Base-by-base conservation (phyloP, 2,888 invertebrate genomes). In the Macrostomum cliftonense region DNA sequence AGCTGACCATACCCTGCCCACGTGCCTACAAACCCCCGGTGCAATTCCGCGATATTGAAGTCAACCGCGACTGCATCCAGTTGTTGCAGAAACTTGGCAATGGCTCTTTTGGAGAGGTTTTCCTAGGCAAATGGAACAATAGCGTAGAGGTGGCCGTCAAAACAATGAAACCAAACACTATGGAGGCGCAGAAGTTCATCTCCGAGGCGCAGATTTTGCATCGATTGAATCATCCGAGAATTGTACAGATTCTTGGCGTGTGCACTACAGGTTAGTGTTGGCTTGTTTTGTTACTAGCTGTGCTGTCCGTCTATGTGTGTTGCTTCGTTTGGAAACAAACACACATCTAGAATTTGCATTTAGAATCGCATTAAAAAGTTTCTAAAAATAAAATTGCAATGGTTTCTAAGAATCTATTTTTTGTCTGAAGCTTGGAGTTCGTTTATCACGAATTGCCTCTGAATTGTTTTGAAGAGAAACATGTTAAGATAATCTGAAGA, bases 11-110 rank as follows among this genome's bases (percentile, higher is more conserved):
- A 65, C 83, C 93, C 13, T 97, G 95, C 64, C 85, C 88, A 37
- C 87, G 91, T 67, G 88, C 87, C 9, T 47, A 65, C 46, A 81
- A 86, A 67, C 93, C 95, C 4, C 87, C 89, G 70, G 83, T 88
- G 64, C 88, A 87, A 65, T 86, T 93, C 78, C 89, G 91, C 82
- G 95, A 95, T 72, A 88, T 93, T 80, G 95, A 97, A 73, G 91
- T 95, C 60, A 83, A 86, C 46, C 75, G 93, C 49, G 78, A 77
- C 37, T 84, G 91, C 71, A 79, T 97, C 54, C 83, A 86, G 64
- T 76, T 95, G 54, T 77, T 85, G 52, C 77, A 79, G 57, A 88
- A 88, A 68, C 74, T 95, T 51, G 97, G 95, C 0, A 83, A 83
- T 60, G 95, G 95, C 16, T 88, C 91, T 73, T 95, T 95, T 67